Evolutionary conservation across 1,140 invertebrate species (phyloP).

Genomic region (Zophobas morio): DNA sequence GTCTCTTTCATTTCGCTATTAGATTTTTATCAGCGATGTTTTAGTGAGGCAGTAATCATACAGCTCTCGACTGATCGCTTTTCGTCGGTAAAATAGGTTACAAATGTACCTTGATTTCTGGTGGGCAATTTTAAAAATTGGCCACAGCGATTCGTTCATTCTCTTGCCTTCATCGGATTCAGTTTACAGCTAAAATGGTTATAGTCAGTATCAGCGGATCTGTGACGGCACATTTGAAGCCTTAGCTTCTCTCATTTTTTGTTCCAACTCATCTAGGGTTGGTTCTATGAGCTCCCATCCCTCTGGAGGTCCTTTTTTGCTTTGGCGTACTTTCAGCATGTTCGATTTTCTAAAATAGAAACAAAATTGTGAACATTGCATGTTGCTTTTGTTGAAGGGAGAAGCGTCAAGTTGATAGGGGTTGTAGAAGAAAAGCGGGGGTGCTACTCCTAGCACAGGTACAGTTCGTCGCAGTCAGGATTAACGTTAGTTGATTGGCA

Average conservation of each 20-base stretch:
- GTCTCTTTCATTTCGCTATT: conserved; percentile 99
- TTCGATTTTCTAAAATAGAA: background rate
- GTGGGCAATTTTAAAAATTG: conserved; percentile 99
- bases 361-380: no score
- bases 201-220: background rate
- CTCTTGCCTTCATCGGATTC: conserved; percentile 98
- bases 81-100: conserved; percentile 95
- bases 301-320: conserved; percentile 95
- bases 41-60: conserved; percentile 97
- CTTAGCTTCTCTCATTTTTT: conserved; percentile 99
- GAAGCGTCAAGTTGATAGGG: no score
- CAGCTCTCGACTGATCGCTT: conserved; percentile 96
- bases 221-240: background rate
- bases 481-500: no score
- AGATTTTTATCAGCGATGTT: conserved; percentile 98
- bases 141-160: conserved; percentile 95
- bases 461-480: no score
- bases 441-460: no score
- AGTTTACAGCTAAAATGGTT: conserved; percentile 63
- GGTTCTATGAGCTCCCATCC: conserved; percentile 99
- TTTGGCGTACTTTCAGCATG: conserved; percentile 96
- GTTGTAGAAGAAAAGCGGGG: no score
- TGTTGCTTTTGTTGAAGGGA: no score
- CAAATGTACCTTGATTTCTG: conserved; percentile 98
- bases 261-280: conserved; percentile 96